Evolutionary conservation across 1,140 invertebrate species (phyloP), one percentile per base, ranked within the genome.

Genomic region (Venturia canescens): DNA sequence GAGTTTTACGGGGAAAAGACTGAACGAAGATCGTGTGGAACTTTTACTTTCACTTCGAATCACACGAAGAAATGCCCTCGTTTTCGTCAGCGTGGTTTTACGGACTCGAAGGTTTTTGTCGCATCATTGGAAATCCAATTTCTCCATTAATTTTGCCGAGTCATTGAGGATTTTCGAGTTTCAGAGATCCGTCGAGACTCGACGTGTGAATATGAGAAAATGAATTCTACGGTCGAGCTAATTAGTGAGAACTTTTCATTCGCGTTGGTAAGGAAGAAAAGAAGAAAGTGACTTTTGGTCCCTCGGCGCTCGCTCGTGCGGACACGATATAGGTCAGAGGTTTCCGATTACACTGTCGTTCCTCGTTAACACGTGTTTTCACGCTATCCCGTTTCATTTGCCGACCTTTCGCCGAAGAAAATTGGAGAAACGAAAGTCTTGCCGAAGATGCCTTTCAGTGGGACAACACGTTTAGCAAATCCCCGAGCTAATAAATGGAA

Each of bases 341-440:
- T 74, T 4, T 74, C 71, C 44, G 2, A 57, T 74, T 57, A 48
- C 71, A 74, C 23, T 15, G 1, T 26, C 60, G 60, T 63, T 63
- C 13, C 7, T 57, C 23, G 15, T 67, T 69, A 69, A 81, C 80
- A 81, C 74, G 80, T 81, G 80, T 78, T 81, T 81, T 81, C 60
- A 81, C 80, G 27, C 80, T 48, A 21, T 50, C 26, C n/a, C 23
- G 9, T 63, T 27, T 69, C 48, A 48, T 48, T 53, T 76, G n/a
- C 29, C n/a, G 74, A 70, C 63, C 74, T 76, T 80, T 75, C 71
- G 71, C 23, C 38, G 72, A 76, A 80, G 74, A 80, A 75, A 80
- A 53, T 57, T n/a, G 23, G 48, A 74, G 21, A 53, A 11, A 57
- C 6, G 4, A 63, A 27, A 63, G 27, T 26, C 15, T 63, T 26